Conservation (phyloP, 2,113 vertebrate genomes). For the Onychorhynchus coronatus region DNA sequence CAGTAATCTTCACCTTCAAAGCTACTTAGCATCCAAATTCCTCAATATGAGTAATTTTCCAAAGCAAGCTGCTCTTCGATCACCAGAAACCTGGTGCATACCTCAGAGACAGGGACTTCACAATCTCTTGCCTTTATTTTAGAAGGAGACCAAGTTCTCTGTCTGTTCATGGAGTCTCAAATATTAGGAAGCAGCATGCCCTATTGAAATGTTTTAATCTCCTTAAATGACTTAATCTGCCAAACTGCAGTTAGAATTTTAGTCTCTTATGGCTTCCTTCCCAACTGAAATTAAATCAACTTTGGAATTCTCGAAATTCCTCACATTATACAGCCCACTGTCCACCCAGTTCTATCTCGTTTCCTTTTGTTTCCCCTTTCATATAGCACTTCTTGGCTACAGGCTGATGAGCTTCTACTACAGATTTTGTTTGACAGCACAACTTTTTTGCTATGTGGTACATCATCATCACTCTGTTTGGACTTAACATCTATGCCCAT, state of each 20-base stretch:
- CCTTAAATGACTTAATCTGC: not conserved
- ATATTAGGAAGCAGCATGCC: not conserved
- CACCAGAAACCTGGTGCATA: not conserved
- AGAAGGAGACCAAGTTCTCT: not conserved
- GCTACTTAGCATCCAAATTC: not conserved
- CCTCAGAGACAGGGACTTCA: not conserved
- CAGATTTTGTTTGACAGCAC: not conserved
- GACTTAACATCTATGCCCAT: not conserved
- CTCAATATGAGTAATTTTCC: not conserved
- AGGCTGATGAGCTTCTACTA: not conserved
- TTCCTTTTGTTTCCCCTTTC: not conserved
- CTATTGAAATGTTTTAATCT: not conserved
- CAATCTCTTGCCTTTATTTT: not conserved
- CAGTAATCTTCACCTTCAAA: not conserved
- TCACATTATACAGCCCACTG: not conserved
- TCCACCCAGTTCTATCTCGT: not conserved
- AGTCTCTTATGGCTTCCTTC: not conserved
- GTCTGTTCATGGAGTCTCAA: not conserved
- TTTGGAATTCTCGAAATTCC: not conserved
- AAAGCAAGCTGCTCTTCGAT: not conserved
- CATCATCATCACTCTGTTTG: not conserved
- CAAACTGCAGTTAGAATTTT: not conserved
- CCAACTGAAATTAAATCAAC: not conserved
- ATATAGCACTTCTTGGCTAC: not conserved
- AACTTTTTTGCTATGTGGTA: not conserved